phyloP scores from a whole-genome alignment of 1,140 invertebrate genomes.

The Zaprionus inermis region DNA sequence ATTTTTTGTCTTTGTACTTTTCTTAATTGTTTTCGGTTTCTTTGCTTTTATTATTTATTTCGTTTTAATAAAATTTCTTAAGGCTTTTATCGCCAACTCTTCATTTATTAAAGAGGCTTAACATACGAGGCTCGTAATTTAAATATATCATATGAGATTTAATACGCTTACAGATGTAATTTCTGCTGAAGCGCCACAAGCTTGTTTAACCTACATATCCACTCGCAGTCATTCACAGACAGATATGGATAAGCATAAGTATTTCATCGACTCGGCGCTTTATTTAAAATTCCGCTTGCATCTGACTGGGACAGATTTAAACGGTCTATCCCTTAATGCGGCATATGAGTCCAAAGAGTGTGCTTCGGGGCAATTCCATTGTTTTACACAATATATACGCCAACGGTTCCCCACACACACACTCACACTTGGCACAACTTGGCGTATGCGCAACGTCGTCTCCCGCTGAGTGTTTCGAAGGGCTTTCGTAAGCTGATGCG shows the following conservation, averaged over 20 bases:
- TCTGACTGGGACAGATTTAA: slow-evolving; percentile 13
- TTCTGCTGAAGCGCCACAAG: background rate
- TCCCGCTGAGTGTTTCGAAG: slow-evolving; percentile 8
- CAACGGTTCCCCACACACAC: slow-evolving; percentile 10
- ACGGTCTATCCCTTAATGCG: slow-evolving; percentile 18
- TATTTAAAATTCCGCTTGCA: slow-evolving; percentile 6
- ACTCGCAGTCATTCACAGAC: background rate
- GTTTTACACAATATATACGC: slow-evolving; percentile 12
- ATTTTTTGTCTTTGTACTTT: background rate
- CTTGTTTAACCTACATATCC: background rate
- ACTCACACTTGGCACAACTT: too few species aligned
- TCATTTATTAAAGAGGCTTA: background rate
- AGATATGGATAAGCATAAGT: background rate
- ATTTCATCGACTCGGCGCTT: background rate
- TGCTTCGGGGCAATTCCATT: slow-evolving; percentile 13
- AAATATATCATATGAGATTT: background rate
- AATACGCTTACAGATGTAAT: background rate
- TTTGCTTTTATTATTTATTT: background rate
- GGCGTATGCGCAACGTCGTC: slow-evolving; percentile 24
- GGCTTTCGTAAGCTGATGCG: slow-evolving; percentile 16
- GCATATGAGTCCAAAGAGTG: background rate
- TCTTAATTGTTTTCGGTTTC: background rate
- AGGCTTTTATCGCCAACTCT: background rate
- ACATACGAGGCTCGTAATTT: too few species aligned
- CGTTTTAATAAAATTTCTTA: background rate